Evolutionary conservation across 92 coral and sea anemone genomes (phyloP), one percentile per base, ranked within the genome.

Genomic region (Phenganax subtilis): DNA sequence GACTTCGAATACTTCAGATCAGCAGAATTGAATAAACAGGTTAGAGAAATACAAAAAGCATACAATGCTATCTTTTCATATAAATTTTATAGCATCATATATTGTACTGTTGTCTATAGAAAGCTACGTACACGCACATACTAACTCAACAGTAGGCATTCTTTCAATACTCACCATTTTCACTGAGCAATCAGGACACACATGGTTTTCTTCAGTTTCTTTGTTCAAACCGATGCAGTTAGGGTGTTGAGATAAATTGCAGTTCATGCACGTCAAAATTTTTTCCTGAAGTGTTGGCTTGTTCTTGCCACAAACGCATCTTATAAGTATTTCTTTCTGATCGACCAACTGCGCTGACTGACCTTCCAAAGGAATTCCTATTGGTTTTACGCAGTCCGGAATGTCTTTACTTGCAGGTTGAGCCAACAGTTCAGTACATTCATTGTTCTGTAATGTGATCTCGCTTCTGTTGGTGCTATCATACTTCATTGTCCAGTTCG

Each of bases 261-360:
- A 93, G 8, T 72, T 72, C 11, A 72, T 72, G 79, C 97, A 93
- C 76, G 87, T 71, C 71, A 91, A 58, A 17, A 91, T 76, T 27
- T 61, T 80, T n/a, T 84, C 91, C 68, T 30, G 20, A 14, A 2
- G 29, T 54, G 71, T 75, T 0, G 88, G 86, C 1, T 64, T 72
- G 76, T 55, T 88, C 30, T 28, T 78, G 8, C 97, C 97, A 81
- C 97, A 93, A 67, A 91, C 61, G 57, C 97, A 93, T 55, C 83
- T 89, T 77, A 80, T 89, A 84, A 72, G 56, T 76, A 4, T 85
- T 61, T 52, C 84, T 31, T 73, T 30, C 14, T 59, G 56, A 27
- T 12, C 58, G 0, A 1, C 44, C 12, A 47, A 44, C 9, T n/a
- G 8, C 7, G 70, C 2, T 64, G 70, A 20, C 70, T 20, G 27